phyloP scores from a whole-genome alignment of 2,888 invertebrate species.

The Clanis bilineata region DNA sequence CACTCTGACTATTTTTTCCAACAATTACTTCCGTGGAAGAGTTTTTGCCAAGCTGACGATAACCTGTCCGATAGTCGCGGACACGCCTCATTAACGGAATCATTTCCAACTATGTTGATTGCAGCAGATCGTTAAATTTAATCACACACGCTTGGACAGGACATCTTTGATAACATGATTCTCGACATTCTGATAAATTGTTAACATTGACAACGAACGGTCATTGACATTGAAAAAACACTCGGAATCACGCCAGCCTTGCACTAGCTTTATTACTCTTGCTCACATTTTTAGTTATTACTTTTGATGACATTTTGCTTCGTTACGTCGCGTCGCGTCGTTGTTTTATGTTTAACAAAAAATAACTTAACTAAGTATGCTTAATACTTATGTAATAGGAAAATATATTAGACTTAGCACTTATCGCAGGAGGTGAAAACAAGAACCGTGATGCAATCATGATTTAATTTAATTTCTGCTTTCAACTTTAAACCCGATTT shows the following conservation, averaged over 20 bases:
- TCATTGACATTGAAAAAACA: conserved; percentile 53
- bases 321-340: background rate
- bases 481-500: too few species aligned
- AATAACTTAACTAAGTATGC: background rate
- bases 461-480: too few species aligned
- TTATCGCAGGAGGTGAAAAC: too few species aligned
- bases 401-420: too few species aligned
- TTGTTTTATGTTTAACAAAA: background rate
- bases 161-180: conserved; percentile 48
- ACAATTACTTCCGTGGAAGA: conserved; percentile 68
- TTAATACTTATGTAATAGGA: too few species aligned
- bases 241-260: conserved; percentile 34
- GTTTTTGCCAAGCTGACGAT: conserved; percentile 73
- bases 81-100: conserved; percentile 75
- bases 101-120: conserved; percentile 52
- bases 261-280: conserved; percentile 27
- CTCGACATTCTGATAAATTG: conserved; percentile 49
- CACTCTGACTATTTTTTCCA: conserved; percentile 72
- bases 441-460: too few species aligned
- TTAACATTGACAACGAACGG: conserved; percentile 37
- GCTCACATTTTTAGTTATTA: background rate
- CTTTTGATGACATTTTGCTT: background rate
- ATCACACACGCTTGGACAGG: conserved; percentile 31
- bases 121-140: conserved; percentile 49
- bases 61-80: conserved; percentile 72